Percentiles rank a stretch among this genome's conserved stretches.
These are phyloP conservation scores for Drosophila bunnanda DNA, from an alignment of 2,888 invertebrate species.

Conservation along the genomic window DNA sequence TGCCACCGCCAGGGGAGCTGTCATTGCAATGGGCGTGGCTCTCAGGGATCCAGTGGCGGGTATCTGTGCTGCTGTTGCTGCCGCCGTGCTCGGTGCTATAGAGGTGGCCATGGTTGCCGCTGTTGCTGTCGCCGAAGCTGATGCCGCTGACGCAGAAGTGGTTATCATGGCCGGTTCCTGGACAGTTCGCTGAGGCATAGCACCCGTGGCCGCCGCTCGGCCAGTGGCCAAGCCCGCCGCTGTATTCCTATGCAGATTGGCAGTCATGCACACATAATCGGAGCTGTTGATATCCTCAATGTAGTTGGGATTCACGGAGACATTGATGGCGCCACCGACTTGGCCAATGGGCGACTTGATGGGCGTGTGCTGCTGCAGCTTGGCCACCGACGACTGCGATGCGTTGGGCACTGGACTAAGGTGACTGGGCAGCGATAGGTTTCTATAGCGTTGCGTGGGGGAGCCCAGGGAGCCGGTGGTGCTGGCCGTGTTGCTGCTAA, in stretches of 20 bases:
- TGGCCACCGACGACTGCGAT: constrained; percentile 56
- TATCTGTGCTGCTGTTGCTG: constrained; percentile 9
- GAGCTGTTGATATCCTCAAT: constrained; percentile 91
- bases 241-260: constrained; percentile 85
- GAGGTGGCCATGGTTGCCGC: not conserved
- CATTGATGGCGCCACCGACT: constrained; percentile 73
- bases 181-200: constrained; percentile 37
- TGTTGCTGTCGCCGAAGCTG: constrained; percentile 4
- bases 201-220: constrained; percentile 39
- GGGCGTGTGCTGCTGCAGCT: constrained; percentile 81
- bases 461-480: constrained; percentile 45
- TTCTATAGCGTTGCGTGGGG: constrained; percentile 83
- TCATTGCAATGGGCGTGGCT: constrained; percentile 50
- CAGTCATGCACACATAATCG: constrained; percentile 94
- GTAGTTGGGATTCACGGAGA: constrained; percentile 84
- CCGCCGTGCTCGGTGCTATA: not conserved
- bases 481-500: constrained; percentile 71
- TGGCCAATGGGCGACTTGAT: constrained; percentile 58
- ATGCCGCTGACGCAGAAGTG: constrained; percentile 41
- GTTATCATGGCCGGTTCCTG: constrained; percentile 55
- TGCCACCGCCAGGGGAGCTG: constrained; percentile 77
- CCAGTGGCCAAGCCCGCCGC: constrained; percentile 30
- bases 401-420: constrained; percentile 59
- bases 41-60: constrained; percentile 51
- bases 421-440: constrained; percentile 83